These are phyloP conservation scores for Drosophila conformis DNA, from an alignment of 2,888 invertebrate genomes.

Conservation along the genomic window DNA sequence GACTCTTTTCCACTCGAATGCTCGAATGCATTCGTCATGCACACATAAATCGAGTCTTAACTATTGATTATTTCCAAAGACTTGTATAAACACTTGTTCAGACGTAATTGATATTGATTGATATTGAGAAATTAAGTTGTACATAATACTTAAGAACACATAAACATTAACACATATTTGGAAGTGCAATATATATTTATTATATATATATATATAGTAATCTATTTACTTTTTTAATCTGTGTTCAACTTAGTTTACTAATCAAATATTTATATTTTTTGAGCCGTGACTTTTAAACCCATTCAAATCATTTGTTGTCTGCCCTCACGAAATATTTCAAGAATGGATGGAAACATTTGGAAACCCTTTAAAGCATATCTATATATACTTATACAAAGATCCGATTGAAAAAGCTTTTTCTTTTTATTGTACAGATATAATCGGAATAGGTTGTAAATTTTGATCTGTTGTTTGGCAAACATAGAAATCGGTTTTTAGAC, in stretches of 20 bases:
- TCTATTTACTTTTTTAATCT: background rate
- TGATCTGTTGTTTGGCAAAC: background rate
- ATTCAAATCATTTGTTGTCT: background rate
- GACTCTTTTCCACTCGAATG: background rate
- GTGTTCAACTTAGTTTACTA: background rate
- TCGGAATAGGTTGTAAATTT: background rate
- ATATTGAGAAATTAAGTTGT: background rate
- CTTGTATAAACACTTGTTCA: conserved; percentile 8
- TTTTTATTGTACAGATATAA: background rate
- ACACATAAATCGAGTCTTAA: conserved; percentile 11
- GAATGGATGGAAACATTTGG: background rate
- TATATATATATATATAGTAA: background rate
- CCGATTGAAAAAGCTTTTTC: background rate
- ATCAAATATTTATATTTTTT: background rate
- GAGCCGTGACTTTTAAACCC: background rate
- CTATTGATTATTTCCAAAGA: conserved; percentile 11
- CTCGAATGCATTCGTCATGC: conserved; percentile 20
- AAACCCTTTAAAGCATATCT: background rate
- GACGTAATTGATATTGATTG: conserved; percentile 25
- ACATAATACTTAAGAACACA: background rate
- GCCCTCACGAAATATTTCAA: background rate
- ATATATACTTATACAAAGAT: background rate
- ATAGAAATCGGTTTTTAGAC: background rate
- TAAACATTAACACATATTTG: background rate
- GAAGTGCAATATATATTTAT: background rate